These are phyloP conservation scores for Acrobasis suavella DNA, from an alignment of 2,888 invertebrate genomes.

Conservation along the genomic window DNA sequence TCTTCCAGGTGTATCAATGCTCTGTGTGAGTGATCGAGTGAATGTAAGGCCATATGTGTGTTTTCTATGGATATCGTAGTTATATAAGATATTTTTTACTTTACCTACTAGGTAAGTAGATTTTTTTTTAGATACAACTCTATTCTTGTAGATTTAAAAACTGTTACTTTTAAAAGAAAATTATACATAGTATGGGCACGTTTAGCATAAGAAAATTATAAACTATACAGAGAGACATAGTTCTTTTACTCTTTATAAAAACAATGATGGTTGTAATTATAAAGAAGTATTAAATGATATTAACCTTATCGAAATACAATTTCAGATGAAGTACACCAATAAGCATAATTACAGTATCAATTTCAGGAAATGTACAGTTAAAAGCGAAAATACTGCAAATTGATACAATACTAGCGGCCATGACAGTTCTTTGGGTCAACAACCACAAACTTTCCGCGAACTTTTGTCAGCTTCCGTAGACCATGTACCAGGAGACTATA, in stretches of 20 bases:
- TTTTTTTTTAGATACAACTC: no score
- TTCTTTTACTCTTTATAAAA: not conserved
- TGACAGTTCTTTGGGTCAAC: not conserved
- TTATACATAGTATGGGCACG: not conserved
- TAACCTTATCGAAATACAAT: not conserved
- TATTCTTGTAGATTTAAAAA: no score
- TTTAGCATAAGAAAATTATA: no score
- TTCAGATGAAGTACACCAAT: conserved; percentile 18
- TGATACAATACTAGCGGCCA: not conserved
- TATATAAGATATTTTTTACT: not conserved
- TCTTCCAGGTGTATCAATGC: conserved; percentile 3
- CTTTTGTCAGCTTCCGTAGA: conserved; percentile 27
- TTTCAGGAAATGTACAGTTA: not conserved
- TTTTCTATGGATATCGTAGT: conserved; percentile 19
- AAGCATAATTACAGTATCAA: not conserved
- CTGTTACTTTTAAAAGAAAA: not conserved
- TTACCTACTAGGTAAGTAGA: no score
- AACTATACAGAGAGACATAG: no score
- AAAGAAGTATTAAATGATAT: not conserved
- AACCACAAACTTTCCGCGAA: conserved; percentile 28
- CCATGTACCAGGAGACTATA: conserved; percentile 31
- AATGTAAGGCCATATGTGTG: conserved; percentile 54
- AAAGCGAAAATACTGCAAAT: not conserved
- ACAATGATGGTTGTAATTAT: no score
- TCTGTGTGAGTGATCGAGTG: conserved; percentile 43